Evolutionary conservation across 35 echinoderm and acorn worm genomes (phyloP), one percentile per base, ranked within the genome.

Genomic region (Apostichopus japonicus): DNA sequence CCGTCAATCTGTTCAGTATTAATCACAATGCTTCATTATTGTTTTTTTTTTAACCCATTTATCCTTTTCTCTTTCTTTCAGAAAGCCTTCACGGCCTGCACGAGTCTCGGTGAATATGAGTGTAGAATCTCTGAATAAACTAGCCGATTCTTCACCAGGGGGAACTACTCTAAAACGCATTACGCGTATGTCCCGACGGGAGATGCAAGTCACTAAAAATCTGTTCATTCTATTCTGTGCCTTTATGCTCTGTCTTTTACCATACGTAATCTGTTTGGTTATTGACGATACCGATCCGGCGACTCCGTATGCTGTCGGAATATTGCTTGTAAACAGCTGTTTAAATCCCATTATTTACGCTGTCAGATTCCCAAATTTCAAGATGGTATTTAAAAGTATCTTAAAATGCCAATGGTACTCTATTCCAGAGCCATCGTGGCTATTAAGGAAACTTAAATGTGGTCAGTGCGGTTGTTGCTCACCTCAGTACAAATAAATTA

Each of bases 341-440:
- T 17, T 95, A 7, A 95, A 97, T 33, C 96, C 96, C 6, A 93
- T 97, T 72, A 95, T 97, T 75, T 95, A 97, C 80, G 96, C 91
- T 6, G 54, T 70, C 7, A 94, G 93, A 54, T 92, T 93, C 87
- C 95, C 95, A 25, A 91, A 90, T 84, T 96, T 96, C 61, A 94
- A 92, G 79, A 92, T 75, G 17, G 90, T 96, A 24, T 93, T 98
- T 72, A 93, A 93, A 55, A 23, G 15, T 62, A 95, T 98, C 8
- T 73, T 93, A 6, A 77, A 23, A 7, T 95, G 96, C 44, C 79
- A 87, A 8, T 94, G 92, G 56, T 24, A 88, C 53, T 19, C 93
- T 23, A 94, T 96, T 15, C 93, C 93, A 90, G 95, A 96, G 54
- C 92, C 81, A 59, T 94, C 95, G 4, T 51, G 17, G 16, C 19